Base-by-base conservation (phyloP, 2,113 vertebrate genomes). In the Genyomyrus donnyi region DNA sequence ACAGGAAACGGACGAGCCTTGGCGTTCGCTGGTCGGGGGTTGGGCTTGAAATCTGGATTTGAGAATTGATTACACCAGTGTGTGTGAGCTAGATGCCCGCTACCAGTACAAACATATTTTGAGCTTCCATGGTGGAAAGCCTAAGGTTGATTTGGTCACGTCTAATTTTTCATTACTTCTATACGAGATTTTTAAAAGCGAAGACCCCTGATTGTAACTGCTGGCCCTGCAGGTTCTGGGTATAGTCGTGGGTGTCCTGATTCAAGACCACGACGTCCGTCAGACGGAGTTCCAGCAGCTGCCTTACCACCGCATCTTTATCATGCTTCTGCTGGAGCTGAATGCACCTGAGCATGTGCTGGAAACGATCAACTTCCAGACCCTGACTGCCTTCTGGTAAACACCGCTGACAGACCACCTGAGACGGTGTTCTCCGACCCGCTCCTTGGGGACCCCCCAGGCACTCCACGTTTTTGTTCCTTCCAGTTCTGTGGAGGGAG, bases 281-380 rank as follows among this genome's bases (percentile, higher is more conserved):
- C 98, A 99, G 94, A 99, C 97, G 80, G 98, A 99, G 91, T 99
- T 99, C 94, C 98, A 99, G 92, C 98, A 99, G 90, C 95, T 99
- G 88, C 98, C 98, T 0, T 99, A 99, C 94, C 98, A 99, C 91
- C 97, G 98, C 56, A 99, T 99, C 85, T 99, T 99, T 94, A 99
- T 99, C 94, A 99, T 99, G 98, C 94, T 99, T 93, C 95, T 99
- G 77, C 91, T 99, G 93, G 98, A 99, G 95, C 96, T 99, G 92
- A 99, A 99, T 62, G 98, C 98, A 88, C 98, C 98, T 0, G 98
- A 99, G 91, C 98, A 99, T 3, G 98, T 99, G 13, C 95, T 99
- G 88, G 98, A 99, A 94, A 99, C 98, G 90, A 99, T 99, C 93
- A 99, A 99, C 96, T 99, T 99, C 93, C 98, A 99, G 96, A 99